Percentiles rank a stretch among this genome's conserved stretches.
Conservation (phyloP, 2,888 invertebrate species). For the Heteropelma amictum region DNA sequence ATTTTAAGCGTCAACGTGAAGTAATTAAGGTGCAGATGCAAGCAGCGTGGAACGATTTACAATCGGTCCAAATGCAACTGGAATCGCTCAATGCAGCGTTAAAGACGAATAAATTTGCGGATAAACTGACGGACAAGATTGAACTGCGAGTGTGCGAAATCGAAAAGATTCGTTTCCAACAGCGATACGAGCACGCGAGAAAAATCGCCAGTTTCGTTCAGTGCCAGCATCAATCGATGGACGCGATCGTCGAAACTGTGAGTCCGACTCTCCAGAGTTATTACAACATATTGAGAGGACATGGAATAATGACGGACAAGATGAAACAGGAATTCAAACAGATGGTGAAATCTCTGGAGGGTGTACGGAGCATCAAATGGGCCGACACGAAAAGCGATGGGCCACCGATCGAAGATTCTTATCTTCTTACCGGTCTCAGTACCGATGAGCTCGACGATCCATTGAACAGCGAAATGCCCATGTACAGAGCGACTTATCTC, state of each 20-base stretch:
- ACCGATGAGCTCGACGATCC: constrained; percentile 66
- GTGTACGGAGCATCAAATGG: constrained; percentile 82
- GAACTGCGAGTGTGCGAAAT: constrained; percentile 64
- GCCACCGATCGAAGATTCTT: constrained; percentile 68
- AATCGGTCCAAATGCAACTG: constrained; percentile 65
- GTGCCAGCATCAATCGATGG: constrained; percentile 79
- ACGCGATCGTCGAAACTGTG: constrained; percentile 79
- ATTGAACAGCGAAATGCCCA: constrained; percentile 62
- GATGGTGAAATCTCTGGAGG: constrained; percentile 81
- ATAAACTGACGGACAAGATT: constrained; percentile 62
- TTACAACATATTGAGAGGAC: constrained; percentile 81
- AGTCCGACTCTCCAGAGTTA: constrained; percentile 81
- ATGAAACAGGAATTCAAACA: constrained; percentile 81
- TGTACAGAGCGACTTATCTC: constrained; percentile 52
- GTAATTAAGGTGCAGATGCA: constrained; percentile 69
- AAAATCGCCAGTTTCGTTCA: constrained; percentile 78
- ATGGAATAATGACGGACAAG: constrained; percentile 81
- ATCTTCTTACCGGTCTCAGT: constrained; percentile 68
- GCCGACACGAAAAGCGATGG: constrained; percentile 77
- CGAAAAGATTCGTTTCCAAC: constrained; percentile 67
- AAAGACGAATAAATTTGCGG: constrained; percentile 61
- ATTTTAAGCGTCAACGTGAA: constrained; percentile 73
- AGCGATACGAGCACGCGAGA: constrained; percentile 77
- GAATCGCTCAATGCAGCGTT: constrained; percentile 59
- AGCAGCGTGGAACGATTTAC: constrained; percentile 70